phyloP scores from a whole-genome alignment of 2,113 vertebrate genomes.

The Mirounga angustirostris region DNA sequence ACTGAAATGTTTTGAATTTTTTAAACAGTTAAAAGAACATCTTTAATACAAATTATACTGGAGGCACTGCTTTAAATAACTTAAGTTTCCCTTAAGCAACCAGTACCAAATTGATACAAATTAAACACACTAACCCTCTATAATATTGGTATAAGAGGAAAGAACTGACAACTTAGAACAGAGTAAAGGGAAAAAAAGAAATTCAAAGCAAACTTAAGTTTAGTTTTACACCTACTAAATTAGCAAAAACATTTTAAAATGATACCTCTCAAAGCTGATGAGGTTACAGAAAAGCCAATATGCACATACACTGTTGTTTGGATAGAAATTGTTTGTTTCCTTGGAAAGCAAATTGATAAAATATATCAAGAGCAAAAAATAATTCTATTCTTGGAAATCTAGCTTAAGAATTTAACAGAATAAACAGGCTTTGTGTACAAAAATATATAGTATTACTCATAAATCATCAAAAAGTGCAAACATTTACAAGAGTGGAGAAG shows the following conservation, averaged over 20 bases:
- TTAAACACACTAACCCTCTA: not conserved
- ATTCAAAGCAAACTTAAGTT: not conserved
- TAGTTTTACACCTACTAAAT: not conserved
- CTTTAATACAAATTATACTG: not conserved
- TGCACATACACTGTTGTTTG: not conserved
- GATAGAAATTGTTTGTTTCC: not conserved
- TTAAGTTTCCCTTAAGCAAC: not conserved
- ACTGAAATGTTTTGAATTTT: not conserved
- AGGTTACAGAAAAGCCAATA: not conserved
- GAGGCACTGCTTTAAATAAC: not conserved
- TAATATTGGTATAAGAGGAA: not conserved
- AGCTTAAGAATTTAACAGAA: slow-evolving; percentile 45
- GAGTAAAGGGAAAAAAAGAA: not conserved
- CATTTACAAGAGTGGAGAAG: not conserved
- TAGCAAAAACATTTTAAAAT: slow-evolving; percentile 28
- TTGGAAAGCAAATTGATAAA: not conserved
- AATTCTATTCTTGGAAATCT: slow-evolving; percentile 9
- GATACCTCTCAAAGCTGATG: not conserved
- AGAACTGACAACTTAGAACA: slow-evolving; percentile 18
- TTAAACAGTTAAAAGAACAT: not conserved
- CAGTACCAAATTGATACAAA: not conserved
- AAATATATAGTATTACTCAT: not conserved
- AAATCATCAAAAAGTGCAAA: not conserved
- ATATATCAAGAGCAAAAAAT: not conserved
- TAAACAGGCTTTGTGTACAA: not conserved